Conservation (phyloP, 2,888 invertebrate genomes). For the Trilocha varians region DNA sequence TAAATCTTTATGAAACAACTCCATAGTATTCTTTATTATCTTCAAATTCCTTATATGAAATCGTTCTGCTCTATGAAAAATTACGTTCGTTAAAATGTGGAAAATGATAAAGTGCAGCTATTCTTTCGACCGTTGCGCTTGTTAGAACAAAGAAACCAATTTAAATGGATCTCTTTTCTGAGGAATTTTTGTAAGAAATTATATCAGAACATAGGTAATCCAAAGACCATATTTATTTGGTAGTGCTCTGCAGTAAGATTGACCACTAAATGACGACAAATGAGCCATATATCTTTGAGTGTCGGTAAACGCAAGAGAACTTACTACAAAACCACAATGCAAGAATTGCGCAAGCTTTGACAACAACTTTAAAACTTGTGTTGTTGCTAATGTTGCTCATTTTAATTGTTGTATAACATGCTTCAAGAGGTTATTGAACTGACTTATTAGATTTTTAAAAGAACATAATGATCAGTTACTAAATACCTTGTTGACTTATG, state of each 20-base stretch:
- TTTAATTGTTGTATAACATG: too few species aligned
- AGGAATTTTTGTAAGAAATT: background rate
- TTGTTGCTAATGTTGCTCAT: too few species aligned
- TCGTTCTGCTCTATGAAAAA: background rate
- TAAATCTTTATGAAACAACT: too few species aligned
- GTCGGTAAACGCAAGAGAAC: background rate
- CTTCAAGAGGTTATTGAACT: too few species aligned
- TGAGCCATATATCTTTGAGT: too few species aligned
- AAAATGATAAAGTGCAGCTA: conserved; percentile 8
- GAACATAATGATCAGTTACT: too few species aligned
- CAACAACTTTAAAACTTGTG: too few species aligned
- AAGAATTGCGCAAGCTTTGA: too few species aligned
- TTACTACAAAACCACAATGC: too few species aligned
- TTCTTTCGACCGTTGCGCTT: conserved; percentile 9
- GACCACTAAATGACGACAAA: background rate
- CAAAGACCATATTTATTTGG: background rate
- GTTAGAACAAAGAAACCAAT: conserved; percentile 10
- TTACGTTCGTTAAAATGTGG: conserved; percentile 6
- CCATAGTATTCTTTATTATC: background rate
- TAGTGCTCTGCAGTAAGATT: background rate
- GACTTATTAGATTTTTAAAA: too few species aligned
- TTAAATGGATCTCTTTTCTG: conserved; percentile 6
- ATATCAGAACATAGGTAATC: background rate
- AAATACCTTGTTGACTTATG: too few species aligned
- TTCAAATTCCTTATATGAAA: background rate